Base-by-base conservation (phyloP, 2,797 vertebrate genomes). In the Carduelis carduelis region DNA sequence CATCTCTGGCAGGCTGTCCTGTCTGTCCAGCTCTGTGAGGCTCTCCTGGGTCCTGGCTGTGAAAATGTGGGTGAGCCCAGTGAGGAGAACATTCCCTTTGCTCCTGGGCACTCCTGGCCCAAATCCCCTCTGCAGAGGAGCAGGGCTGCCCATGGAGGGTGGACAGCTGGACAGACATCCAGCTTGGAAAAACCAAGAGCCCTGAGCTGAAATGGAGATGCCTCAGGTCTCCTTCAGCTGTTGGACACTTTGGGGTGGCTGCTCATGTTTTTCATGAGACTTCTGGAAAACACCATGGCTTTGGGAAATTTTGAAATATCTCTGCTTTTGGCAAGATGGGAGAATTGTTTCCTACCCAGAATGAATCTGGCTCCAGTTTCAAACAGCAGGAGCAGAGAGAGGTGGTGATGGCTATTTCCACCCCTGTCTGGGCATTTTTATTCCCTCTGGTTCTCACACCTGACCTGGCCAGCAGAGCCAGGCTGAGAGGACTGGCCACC, bases 251-350 rank as follows among this genome's bases (percentile, higher is more conserved):
- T 14, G 53, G 85, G 84, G 68, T 93, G 87, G 84, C 87, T 93
- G 89, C 75, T 89, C 81, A 79, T 95, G 64, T 39, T 89, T 92
- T 95, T 92, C 79, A 57, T 87, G 57, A 95, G 89, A 85, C 75
- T 95, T 77, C 82, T 95, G 93, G 94, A 95, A 95, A 96, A 94
- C 71, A 91, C 74, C 87, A 39, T 41, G 10, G 69, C 76, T 89
- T 91, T 75, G 91, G 69, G 91, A 93, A 96, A 81, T 71, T 90
- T 92, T 83, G 84, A 95, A 96, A 95, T 95, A 93, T 92, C 91
- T 94, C 74, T 49, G 35, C 74, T 93, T 89, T 95, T 96, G 94
- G 94, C 95, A 95, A 89, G 71, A 60, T 60, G 28, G 68, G 60
- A 63, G 77, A 79, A 74, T 93, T 94, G 89, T 93, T 96, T 93